Base-by-base conservation (phyloP, 2,113 vertebrate species). In the Ovis canadensis region DNA sequence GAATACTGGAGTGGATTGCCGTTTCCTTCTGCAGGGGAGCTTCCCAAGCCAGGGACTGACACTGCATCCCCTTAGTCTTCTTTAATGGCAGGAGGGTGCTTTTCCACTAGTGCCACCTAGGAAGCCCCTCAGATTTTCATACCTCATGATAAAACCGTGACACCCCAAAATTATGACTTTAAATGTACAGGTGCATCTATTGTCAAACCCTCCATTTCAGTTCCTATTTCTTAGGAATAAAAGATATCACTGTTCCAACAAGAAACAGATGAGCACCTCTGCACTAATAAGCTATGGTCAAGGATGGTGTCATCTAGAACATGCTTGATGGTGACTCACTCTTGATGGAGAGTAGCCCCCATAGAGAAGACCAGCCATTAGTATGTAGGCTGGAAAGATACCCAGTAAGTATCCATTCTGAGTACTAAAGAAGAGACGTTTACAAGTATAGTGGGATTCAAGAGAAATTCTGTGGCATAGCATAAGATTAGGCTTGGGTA, bases 181-280 rank as follows among this genome's bases (percentile, higher is more conserved):
- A 57, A 71, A 52, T 40, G 6, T 64, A 91, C 1, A 74, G 6
- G 14, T 5, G 12, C 1, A 6, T 16, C 21, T 19, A 25, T 3
- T 36, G 1, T n/a, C 33, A 83, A 29, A 91, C 2, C 12, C 5
- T 82, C 71, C 36, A 64, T 74, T 85, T 91, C 45, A 45, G 6
- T 94, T 90, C 15, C 9, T 62, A 50, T 78, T 91, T 48, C 11
- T 19, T 52, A 67, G 59, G 15, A 83, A 84, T 90, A 64, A 85
- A 85, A 81, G 27, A 43, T 9, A 54, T 23, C 40, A 82, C 9
- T n/a, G 1, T 29, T 14, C 5, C 15, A 54, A 48, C 14, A 36
- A 62, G 45, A 1, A 91, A 67, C 19, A 60, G 15, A 50, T 62
- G 10, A 88, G 81, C 54, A 48, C 10, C 52, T 77, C 33, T 91